These are phyloP conservation scores for Crocodylus rhombifer DNA, from an alignment of 2,797 vertebrate genomes.

Conservation along the genomic window DNA sequence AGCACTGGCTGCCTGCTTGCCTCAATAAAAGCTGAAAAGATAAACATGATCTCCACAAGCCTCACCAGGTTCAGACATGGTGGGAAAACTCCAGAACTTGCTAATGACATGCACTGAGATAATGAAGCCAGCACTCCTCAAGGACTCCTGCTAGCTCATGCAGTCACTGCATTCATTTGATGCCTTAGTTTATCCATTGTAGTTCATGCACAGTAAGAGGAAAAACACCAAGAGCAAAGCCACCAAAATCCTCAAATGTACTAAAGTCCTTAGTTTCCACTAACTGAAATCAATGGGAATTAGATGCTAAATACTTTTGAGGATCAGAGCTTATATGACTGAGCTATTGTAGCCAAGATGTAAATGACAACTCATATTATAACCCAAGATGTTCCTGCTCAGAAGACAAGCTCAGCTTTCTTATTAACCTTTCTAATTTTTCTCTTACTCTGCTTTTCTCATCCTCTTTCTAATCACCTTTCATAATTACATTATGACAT, in stretches of 20 bases:
- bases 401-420: too few species aligned
- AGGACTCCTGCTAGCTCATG: fast-evolving
- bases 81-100: neutral
- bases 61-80: neutral
- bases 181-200: neutral
- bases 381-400: neutral
- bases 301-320: too few species aligned
- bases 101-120: neutral
- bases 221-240: too few species aligned
- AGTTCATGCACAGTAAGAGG: neutral
- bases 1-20: constrained; percentile 22
- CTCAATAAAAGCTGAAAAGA: neutral
- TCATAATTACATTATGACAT: neutral
- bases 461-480: neutral
- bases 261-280: too few species aligned
- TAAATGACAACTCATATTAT: too few species aligned
- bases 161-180: constrained; percentile 10
- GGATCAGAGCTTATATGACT: neutral
- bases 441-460: too few species aligned
- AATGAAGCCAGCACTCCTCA: neutral
- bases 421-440: too few species aligned
- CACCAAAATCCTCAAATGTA: too few species aligned
- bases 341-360: neutral
- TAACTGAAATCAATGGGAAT: too few species aligned
- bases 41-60: neutral